Conservation (phyloP, 2,797 vertebrate genomes). For the Nannoperca australis region DNA sequence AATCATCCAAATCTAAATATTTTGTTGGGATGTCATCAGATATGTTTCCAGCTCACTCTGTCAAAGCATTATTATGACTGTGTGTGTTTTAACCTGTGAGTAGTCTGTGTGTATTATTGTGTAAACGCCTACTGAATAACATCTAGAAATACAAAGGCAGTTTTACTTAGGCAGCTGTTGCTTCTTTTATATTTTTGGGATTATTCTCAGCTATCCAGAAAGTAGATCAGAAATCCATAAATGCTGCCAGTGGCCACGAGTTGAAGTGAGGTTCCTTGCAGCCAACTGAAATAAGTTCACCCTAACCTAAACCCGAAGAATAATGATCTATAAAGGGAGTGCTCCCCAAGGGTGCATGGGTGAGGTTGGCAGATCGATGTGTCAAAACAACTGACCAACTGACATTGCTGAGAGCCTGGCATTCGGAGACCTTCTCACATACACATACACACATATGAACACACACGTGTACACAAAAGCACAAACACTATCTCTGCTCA, state of each 20-base stretch:
- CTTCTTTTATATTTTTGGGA: conserved; percentile 50
- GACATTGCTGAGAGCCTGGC: neutral
- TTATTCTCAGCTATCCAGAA: conserved; percentile 48
- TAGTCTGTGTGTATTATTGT: conserved; percentile 13
- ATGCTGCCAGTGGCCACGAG: conserved; percentile 16
- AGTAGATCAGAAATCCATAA: conserved; percentile 58
- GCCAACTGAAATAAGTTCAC: conserved; percentile 23
- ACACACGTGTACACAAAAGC: no score
- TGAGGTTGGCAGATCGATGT: neutral
- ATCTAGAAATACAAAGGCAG: conserved; percentile 30
- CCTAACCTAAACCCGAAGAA: conserved; percentile 34
- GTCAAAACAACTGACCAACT: neutral
- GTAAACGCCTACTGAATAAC: conserved; percentile 22
- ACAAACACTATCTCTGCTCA: neutral
- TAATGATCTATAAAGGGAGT: conserved; percentile 25
- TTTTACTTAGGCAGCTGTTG: conserved; percentile 38
- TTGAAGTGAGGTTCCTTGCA: conserved; percentile 19
- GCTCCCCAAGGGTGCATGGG: neutral
- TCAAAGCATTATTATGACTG: neutral
- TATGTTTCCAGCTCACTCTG: neutral
- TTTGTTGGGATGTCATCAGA: neutral
- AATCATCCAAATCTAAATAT: neutral
- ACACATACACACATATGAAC: neutral
- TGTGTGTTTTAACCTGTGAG: neutral
- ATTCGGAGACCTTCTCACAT: neutral